A percentile compares a stretch with the other conserved stretches of the same genome.
phyloP scores from a whole-genome alignment of 2,888 invertebrate species.

The Chromoteleia sp. region DNA sequence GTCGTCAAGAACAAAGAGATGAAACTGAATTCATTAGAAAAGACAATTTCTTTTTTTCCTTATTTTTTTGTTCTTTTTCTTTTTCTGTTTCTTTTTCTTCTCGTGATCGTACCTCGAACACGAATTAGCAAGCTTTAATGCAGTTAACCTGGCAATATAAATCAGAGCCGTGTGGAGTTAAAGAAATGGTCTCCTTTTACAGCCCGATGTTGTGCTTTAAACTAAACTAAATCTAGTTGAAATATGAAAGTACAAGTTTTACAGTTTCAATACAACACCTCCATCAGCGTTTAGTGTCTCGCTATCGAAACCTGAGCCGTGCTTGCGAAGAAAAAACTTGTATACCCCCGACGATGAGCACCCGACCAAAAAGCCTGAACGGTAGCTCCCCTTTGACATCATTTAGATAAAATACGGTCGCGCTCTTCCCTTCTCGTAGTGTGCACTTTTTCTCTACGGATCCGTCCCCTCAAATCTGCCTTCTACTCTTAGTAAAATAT shows the following conservation, averaged over 20 bases:
- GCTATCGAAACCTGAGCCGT: too few species aligned
- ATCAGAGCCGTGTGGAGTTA: neutral
- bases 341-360: too few species aligned
- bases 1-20: conserved; percentile 5
- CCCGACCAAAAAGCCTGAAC: conserved; percentile 73
- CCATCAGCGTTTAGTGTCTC: too few species aligned
- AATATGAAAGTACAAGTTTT: too few species aligned
- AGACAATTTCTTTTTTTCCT: too few species aligned
- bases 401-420: conserved; percentile 81
- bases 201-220: neutral
- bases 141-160: conserved; percentile 29
- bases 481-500: conserved; percentile 73
- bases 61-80: too few species aligned
- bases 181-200: conserved; percentile 10
- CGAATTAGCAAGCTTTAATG: conserved; percentile 8
- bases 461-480: conserved; percentile 70
- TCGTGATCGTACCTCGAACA: neutral
- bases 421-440: conserved; percentile 73
- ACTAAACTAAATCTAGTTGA: too few species aligned
- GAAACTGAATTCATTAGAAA: conserved; percentile 8
- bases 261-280: too few species aligned
- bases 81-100: too few species aligned
- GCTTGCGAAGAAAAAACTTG: neutral
- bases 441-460: conserved; percentile 65
- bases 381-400: conserved; percentile 78